These are phyloP conservation scores for Saguinus midas DNA, from an alignment of 2,113 vertebrate genomes.

Conservation along the genomic window DNA sequence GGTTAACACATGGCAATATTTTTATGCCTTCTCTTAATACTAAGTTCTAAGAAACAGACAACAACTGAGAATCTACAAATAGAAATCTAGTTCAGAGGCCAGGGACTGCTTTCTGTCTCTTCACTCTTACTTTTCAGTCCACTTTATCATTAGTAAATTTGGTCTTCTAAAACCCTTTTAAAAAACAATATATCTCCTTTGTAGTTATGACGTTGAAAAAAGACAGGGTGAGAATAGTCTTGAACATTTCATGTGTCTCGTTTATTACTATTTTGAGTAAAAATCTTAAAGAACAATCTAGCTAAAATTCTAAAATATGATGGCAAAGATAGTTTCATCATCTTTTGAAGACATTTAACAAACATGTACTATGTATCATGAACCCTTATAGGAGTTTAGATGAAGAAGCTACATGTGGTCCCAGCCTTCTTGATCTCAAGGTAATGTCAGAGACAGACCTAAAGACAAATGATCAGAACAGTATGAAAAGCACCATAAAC, in stretches of 20 bases:
- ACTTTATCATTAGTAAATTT: conserved; percentile 29
- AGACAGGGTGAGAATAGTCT: not conserved
- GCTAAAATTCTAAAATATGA: conserved; percentile 28
- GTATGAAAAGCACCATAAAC: not conserved
- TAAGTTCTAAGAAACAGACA: conserved; percentile 56
- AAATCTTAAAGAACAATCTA: not conserved
- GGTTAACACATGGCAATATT: conserved; percentile 56
- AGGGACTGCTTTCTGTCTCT: conserved; percentile 51
- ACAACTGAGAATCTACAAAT: conserved; percentile 47
- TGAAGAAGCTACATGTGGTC: not conserved
- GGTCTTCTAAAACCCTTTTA: not conserved
- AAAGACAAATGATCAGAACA: not conserved
- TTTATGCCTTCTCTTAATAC: conserved; percentile 26
- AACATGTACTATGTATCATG: not conserved
- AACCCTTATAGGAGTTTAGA: not conserved
- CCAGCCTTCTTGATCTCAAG: not conserved
- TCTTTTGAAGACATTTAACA: conserved; percentile 2
- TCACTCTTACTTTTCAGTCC: conserved; percentile 22
- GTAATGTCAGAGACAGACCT: not conserved
- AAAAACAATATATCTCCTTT: not conserved
- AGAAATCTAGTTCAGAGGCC: conserved; percentile 18
- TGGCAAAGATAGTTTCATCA: not conserved
- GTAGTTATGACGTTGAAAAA: not conserved
- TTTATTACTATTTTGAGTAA: not conserved
- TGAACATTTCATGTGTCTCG: not conserved